Evolutionary conservation across 2,797 vertebrate species (phyloP).

Genomic region (Acestrorhynchus altus): DNA sequence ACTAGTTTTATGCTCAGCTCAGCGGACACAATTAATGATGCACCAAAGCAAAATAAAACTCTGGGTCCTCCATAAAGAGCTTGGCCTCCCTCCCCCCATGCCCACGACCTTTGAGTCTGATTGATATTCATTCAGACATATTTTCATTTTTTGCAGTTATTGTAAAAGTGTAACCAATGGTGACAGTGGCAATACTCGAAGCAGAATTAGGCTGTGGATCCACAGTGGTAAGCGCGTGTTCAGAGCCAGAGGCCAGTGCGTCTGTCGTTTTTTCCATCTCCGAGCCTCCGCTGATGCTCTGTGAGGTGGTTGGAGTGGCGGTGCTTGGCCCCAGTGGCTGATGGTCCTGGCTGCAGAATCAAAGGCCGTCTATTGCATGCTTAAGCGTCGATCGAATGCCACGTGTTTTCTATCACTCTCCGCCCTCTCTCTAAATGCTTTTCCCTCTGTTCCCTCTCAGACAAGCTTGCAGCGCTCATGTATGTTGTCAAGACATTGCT

Average conservation of each 20-base stretch:
- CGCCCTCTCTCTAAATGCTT: constrained; percentile 70
- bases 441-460: constrained; percentile 63
- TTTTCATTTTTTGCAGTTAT: constrained; percentile 40
- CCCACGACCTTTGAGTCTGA: constrained; percentile 21
- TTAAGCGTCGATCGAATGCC: constrained; percentile 57
- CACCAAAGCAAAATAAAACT: constrained; percentile 28
- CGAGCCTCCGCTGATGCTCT: constrained; percentile 30
- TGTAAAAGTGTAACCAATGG: constrained; percentile 4
- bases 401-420: constrained; percentile 73
- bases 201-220: constrained; percentile 22
- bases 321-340: constrained; percentile 44
- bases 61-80: constrained; percentile 15
- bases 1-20: constrained; percentile 41
- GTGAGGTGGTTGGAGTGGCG: constrained; percentile 26
- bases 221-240: constrained; percentile 11
- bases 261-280: constrained; percentile 41
- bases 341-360: constrained; percentile 65
- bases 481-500: constrained; percentile 44
- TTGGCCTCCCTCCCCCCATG: not conserved
- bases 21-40: constrained; percentile 39
- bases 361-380: constrained; percentile 58
- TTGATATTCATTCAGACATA: constrained; percentile 30
- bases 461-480: constrained; percentile 40
- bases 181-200: constrained; percentile 28
- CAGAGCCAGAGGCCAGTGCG: constrained; percentile 3